phyloP scores from a whole-genome alignment of 2,888 invertebrate species.

The Cryptosula pallasiana region DNA sequence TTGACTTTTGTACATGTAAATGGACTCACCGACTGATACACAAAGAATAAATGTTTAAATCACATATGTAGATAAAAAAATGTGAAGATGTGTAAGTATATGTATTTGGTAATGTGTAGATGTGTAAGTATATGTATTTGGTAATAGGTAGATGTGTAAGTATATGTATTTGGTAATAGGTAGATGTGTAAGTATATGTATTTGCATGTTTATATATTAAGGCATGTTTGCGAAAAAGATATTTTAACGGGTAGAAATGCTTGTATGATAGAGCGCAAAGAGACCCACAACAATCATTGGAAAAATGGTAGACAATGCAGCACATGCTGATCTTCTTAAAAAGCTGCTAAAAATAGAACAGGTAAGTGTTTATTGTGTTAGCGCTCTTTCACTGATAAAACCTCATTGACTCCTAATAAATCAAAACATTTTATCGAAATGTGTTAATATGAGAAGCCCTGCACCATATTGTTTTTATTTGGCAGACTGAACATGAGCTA shows the following conservation, averaged over 20 bases:
- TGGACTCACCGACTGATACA: too few species aligned
- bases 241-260: too few species aligned
- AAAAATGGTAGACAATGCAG: background rate
- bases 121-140: background rate
- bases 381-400: background rate
- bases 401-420: too few species aligned
- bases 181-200: background rate
- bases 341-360: background rate
- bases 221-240: too few species aligned
- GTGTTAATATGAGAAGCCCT: too few species aligned
- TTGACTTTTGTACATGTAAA: too few species aligned
- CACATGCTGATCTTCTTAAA: background rate
- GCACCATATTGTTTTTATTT: too few species aligned
- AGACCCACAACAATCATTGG: too few species aligned
- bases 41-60: too few species aligned
- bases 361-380: conserved; percentile 1
- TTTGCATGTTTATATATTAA: background rate
- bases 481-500: too few species aligned
- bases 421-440: too few species aligned
- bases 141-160: background rate
- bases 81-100: background rate
- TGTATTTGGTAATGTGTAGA: background rate
- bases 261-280: too few species aligned
- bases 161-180: background rate
- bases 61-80: background rate